Base-by-base conservation (phyloP, 1,140 invertebrate genomes). In the Drosophila equinoxialis region DNA sequence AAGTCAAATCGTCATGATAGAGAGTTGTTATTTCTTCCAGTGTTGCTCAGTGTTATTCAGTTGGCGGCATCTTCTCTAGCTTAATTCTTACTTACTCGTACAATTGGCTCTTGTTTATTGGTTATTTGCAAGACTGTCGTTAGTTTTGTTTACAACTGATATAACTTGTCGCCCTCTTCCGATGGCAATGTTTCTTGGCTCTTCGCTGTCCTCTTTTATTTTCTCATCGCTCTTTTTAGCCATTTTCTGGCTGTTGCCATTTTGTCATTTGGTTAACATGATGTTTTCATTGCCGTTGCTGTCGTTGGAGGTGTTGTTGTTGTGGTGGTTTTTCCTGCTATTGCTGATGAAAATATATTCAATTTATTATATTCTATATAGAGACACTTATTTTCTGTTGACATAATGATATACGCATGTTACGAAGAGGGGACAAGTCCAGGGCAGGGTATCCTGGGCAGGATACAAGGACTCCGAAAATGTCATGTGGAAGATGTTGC, bases 311-410 rank as follows among this genome's bases (percentile, higher is more conserved):
- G 17, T 65, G 67, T 71, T 77, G 70, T 51, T 85, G 65, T 58
- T 74, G 74, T 61, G 82, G 65, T 80, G 81, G 75, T 79, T 86
- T 11, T 35, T 81, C 68, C 71, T 77, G 65, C 79, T 74, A 83
- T 87, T 87, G 79, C 83, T 87, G 82, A 87, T 86, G 83, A 77
- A 87, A 87, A 89, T 89, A 71, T 89, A 87, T 87, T 87, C 84
- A 87, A 87, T 87, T 87, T 87, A 87, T 87, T 87, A 87, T 87
- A 89, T 77, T 77, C 68, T 67, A 74, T 87, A 87, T 82, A 89
- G 79, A 82, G 79, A 89, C 77, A 79, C 83, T 89, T 89, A 72
- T 83, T 83, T 79, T 83, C 58, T 79, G 79, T 79, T 83, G 71
- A 74, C 83, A 86, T 77, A 87, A 86, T 83, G 83, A 74, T 77